Conservation (phyloP, 92 coral and sea anemone species). For the Epizoanthus illoricatus region DNA sequence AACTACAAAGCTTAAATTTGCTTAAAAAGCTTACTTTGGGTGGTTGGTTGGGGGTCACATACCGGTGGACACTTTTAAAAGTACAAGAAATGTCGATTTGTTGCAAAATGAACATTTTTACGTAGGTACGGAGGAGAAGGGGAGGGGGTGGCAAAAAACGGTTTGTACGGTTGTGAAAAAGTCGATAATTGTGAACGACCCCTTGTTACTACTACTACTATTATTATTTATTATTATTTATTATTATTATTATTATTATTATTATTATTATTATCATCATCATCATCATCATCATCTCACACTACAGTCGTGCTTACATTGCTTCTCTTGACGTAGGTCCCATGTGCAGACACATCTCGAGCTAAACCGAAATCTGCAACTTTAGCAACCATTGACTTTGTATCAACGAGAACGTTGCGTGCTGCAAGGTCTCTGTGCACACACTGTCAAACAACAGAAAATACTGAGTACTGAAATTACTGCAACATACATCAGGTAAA, state of each 20-base stretch:
- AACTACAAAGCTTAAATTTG: not conserved
- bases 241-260: not conserved
- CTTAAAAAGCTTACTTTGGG: too few species aligned
- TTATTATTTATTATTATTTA: not conserved
- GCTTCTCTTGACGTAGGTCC: conserved; percentile 23
- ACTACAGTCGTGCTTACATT: not conserved
- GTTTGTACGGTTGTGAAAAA: too few species aligned
- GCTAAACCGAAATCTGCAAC: conserved; percentile 34
- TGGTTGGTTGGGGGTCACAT: too few species aligned
- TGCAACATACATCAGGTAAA: too few species aligned
- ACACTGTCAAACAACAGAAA: not conserved
- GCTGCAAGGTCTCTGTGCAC: conserved; percentile 36
- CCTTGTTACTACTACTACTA: too few species aligned
- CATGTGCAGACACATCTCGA: conserved; percentile 20
- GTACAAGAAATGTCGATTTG: too few species aligned
- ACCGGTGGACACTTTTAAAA: too few species aligned
- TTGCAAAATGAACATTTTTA: too few species aligned
- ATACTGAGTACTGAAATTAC: not conserved
- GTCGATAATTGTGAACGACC: too few species aligned
- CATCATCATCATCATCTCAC: not conserved
- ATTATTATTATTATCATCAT: not conserved
- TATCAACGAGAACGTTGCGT: conserved; percentile 27
- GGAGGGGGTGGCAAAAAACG: too few species aligned
- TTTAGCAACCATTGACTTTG: conserved; percentile 18
- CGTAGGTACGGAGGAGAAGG: too few species aligned